Percentiles rank a stretch among this genome's conserved stretches.
These are phyloP conservation scores for Hypotaenidia okinawae DNA, from an alignment of 2,797 vertebrate species.

Conservation along the genomic window DNA sequence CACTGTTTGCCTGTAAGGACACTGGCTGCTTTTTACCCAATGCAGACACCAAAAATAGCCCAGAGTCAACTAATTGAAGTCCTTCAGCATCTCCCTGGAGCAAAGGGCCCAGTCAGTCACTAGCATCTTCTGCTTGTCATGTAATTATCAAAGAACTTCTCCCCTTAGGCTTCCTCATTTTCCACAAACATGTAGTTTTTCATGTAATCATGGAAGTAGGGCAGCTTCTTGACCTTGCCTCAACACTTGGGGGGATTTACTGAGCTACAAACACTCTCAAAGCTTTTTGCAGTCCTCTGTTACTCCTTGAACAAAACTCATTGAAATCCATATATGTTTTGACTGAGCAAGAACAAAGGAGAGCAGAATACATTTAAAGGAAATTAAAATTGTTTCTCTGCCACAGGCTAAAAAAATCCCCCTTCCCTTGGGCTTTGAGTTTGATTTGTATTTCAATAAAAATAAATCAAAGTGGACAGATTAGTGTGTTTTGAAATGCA, in stretches of 20 bases:
- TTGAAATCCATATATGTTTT: slow-evolving; percentile 20
- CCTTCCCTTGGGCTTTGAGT: slow-evolving; percentile 28
- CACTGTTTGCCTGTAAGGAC: not conserved
- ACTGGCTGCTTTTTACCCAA: not conserved
- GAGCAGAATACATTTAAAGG: slow-evolving; percentile 11
- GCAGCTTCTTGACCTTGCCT: not conserved
- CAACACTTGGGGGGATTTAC: not conserved
- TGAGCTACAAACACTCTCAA: not conserved
- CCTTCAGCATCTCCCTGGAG: not conserved
- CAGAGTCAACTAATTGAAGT: not conserved
- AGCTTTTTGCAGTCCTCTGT: not conserved
- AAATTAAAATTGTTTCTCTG: slow-evolving; percentile 41
- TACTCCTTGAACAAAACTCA: not conserved
- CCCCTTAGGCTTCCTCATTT: not conserved
- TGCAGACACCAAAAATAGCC: not conserved
- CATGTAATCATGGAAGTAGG: not conserved
- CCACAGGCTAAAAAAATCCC: slow-evolving; percentile 11
- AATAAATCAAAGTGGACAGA: slow-evolving; percentile 64
- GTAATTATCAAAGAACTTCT: not conserved
- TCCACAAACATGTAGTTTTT: not conserved
- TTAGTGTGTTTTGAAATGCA: slow-evolving; percentile 63
- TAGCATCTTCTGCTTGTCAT: not conserved
- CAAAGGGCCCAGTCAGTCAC: not conserved
- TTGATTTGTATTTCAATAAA: slow-evolving; percentile 65
- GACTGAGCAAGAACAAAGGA: slow-evolving; percentile 38